These are phyloP conservation scores for Chalcosyrphus nemorum DNA, from an alignment of 2,888 invertebrate species.

Conservation along the genomic window DNA sequence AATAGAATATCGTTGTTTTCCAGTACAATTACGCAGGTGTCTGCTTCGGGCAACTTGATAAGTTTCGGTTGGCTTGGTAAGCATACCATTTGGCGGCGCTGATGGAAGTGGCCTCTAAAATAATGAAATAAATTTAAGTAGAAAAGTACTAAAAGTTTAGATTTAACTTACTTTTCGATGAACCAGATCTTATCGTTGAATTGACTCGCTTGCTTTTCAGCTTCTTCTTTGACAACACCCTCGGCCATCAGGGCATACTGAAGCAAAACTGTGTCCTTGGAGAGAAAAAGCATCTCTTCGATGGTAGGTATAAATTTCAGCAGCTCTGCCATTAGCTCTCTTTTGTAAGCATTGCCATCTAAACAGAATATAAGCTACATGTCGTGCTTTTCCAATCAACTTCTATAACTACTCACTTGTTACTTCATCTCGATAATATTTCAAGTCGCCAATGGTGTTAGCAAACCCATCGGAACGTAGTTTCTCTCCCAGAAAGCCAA, in stretches of 20 bases:
- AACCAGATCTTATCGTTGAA: constrained; percentile 79
- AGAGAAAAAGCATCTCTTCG: constrained; percentile 79
- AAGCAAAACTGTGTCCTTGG: constrained; percentile 78
- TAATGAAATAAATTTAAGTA: background rate
- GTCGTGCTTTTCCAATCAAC: too few species aligned
- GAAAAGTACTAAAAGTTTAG: background rate
- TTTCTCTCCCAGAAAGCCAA: constrained; percentile 81
- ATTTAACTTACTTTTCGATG: constrained; percentile 77
- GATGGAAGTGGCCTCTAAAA: constrained; percentile 79
- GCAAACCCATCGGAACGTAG: constrained; percentile 78
- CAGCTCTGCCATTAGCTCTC: constrained; percentile 75
- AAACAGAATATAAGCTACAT: too few species aligned
- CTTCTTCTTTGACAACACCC: constrained; percentile 77
- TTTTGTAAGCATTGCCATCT: constrained; percentile 74
- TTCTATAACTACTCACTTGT: constrained; percentile 74
- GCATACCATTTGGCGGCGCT: constrained; percentile 80
- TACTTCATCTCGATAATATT: constrained; percentile 76
- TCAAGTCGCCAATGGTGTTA: constrained; percentile 79
- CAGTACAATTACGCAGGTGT: constrained; percentile 79
- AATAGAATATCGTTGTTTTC: constrained; percentile 76
- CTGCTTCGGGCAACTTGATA: constrained; percentile 77
- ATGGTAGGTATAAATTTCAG: constrained; percentile 79
- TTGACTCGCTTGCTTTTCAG: constrained; percentile 77
- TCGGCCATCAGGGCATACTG: constrained; percentile 79
- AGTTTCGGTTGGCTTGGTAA: constrained; percentile 76